phyloP scores from a whole-genome alignment of 2,888 invertebrate genomes.

The Baronia brevicornis region DNA sequence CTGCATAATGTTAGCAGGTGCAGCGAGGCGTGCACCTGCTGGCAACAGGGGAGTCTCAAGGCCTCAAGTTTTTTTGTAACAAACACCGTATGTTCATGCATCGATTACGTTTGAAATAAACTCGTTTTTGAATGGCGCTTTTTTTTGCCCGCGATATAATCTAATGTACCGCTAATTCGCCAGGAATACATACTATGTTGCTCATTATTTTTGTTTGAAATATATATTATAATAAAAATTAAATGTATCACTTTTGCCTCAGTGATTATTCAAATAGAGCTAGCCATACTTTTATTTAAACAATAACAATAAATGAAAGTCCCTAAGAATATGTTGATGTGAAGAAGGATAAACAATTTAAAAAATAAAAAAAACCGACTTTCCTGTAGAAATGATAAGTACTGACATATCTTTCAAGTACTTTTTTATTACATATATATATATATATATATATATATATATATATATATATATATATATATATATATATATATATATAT shows the following conservation, averaged over 20 bases:
- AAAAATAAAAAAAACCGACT: no score
- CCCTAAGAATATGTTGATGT: no score
- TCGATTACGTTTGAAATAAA: conserved; percentile 19
- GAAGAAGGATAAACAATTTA: no score
- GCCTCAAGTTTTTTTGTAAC: conserved; percentile 37
- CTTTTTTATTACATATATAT: no score
- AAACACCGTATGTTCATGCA: conserved; percentile 21
- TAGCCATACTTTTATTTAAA: no score
- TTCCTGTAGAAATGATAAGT: no score
- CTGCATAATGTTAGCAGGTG: conserved; percentile 64
- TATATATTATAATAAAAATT: conserved; percentile 2
- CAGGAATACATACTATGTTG: neutral
- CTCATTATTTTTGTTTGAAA: no score
- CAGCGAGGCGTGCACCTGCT: conserved; percentile 55
- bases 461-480: no score
- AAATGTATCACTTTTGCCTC: conserved; percentile 10
- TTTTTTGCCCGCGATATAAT: conserved; percentile 1
- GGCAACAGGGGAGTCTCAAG: conserved; percentile 53
- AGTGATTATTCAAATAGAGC: conserved; percentile 19
- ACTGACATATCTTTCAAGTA: no score
- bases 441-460: no score
- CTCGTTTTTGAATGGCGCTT: conserved; percentile 6
- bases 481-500: no score
- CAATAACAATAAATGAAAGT: no score
- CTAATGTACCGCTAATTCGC: conserved; percentile 4